Conservation (phyloP, 92 coral and sea anemone species). For the Paramuricea clavata region DNA sequence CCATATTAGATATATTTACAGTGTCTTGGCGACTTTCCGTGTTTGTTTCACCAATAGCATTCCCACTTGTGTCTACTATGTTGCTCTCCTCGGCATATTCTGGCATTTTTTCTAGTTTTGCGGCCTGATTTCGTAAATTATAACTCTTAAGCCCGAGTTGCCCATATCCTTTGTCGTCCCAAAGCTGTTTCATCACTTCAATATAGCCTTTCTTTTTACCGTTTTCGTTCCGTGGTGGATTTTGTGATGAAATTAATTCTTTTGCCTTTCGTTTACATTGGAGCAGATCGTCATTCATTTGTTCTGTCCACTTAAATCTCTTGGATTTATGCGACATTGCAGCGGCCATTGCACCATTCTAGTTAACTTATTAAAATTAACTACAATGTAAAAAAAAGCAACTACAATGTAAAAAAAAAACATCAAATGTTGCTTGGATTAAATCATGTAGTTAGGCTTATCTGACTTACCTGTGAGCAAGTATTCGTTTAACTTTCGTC, state of each 20-base stretch:
- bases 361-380: too few relatives aligned
- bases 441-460: too few relatives aligned
- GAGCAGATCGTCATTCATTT: constrained; percentile 1
- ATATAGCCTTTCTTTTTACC: constrained; percentile 17
- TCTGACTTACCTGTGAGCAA: constrained; percentile 54
- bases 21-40: constrained; percentile 12
- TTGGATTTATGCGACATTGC: background rate
- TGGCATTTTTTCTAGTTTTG: background rate
- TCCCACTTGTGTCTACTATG: too few relatives aligned
- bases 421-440: too few relatives aligned
- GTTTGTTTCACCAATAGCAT: too few relatives aligned
- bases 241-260: background rate
- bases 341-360: too few relatives aligned
- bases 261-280: background rate
- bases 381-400: too few relatives aligned
- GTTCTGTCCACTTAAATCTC: background rate
- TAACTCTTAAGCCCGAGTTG: too few relatives aligned
- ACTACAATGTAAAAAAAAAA: too few relatives aligned
- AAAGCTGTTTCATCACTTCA: constrained; percentile 9
- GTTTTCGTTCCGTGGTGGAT: constrained; percentile 5
- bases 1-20: background rate
- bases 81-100: too few relatives aligned
- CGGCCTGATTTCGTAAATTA: constrained; percentile 2
- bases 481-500: constrained; percentile 60
- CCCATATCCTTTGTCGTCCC: constrained; percentile 21